Evolutionary conservation across 2,113 vertebrate genomes (phyloP), one percentile per base, ranked within the genome.

Genomic region (Paralichthys olivaceus): DNA sequence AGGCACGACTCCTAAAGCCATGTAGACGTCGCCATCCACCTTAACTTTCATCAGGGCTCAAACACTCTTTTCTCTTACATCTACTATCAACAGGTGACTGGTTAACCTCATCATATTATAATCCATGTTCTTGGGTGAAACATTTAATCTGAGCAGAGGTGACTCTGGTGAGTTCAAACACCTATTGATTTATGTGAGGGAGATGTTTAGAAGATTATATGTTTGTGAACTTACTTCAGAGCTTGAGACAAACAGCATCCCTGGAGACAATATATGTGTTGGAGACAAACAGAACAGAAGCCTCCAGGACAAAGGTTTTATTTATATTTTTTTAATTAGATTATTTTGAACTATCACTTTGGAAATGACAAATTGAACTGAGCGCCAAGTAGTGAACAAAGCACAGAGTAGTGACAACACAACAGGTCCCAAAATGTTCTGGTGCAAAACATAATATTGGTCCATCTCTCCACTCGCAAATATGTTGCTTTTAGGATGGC

Each of bases 21-120:
- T 15, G 14, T 5, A 40, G 62, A 23, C 25, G 2, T 70, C 32
- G 69, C 65, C 43, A 25, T 65, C 43, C 62, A 66, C 56, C 49
- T 79, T 34, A 64, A 32, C 54, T 37, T 75, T 60, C 54, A 45
- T 43, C 66, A 65, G 64, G 56, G 69, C 57, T 62, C 51, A 32
- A 43, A 57, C 57, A 45, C 22, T 51, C 34, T 9, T 59, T 54
- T 47, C 20, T 69, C 29, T 2, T 17, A 61, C 15, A 49, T 69
- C 54, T 64, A 22, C 28, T 79, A 69, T 28, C 29, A 65, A 29
- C 23, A 26, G 8, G n/a, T 54, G 65, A 65, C 9, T 25, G 22
- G 26, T 79, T 37, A 22, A 40, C n/a, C n/a, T 76, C 29, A 32
- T 37, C 57, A n/a, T 49, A 15, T 20, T 25, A 9, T 25, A 15